Evolutionary conservation across 1,140 invertebrate species (phyloP), one percentile per base, ranked within the genome.

Genomic region (Asobara japonica): DNA sequence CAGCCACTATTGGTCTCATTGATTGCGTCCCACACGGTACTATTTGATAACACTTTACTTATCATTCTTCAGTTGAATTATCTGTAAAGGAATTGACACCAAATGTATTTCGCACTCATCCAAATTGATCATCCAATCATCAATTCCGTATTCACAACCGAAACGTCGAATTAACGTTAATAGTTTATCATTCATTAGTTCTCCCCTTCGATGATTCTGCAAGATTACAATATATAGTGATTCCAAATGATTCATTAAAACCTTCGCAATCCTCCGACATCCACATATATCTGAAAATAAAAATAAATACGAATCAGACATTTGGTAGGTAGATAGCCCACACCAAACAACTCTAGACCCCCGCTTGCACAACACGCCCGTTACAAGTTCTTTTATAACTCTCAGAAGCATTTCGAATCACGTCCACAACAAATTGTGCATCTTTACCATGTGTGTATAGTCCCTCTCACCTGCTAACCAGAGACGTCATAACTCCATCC

Each of bases 341-440:
- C 7, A 18, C 0, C 10, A 27, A 10, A 56, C 20, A 22, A 56
- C 13, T 41, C 10, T 71, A 41, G 33, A 65, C 61, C 38, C 71
- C 70, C 71, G 56, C 61, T 36, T 61, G 30, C 75, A 77, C 51
- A 80, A 82, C 81, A 82, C 77, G 79, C 76, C 73, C 72, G 74
- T 82, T 72, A 76, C 75, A 77, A 74, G 68, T 75, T 73, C 73
- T 62, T 77, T 83, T 84, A 82, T 84, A 84, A 84, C 27, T 62
- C 79, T 84, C 82, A 83, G 81, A 83, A 85, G 82, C 80, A 77
- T 62, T 67, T 73, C 70, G 70, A 66, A 72, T 62, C 77, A 77
- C 70, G 71, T 78, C 74, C 76, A 77, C 74, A 80, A 84, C 81
- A 84, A 84, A 83, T 83, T 83, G 81, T 82, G 61, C 68, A 31